Evolutionary conservation across 1,140 invertebrate genomes (phyloP).

Genomic region (Watersipora subatra): DNA sequence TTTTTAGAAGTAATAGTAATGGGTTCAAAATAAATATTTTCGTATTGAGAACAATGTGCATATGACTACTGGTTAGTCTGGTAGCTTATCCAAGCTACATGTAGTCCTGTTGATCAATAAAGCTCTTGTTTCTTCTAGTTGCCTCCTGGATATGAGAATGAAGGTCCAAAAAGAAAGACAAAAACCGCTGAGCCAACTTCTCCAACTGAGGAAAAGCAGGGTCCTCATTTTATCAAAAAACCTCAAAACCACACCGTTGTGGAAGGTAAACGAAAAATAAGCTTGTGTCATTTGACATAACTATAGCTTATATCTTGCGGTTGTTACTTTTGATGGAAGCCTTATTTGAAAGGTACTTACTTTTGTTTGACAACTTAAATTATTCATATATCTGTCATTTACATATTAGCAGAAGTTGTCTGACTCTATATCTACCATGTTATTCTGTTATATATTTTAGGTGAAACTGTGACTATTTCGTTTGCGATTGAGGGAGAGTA

Average conservation of each 20-base stretch:
- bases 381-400: conserved; percentile 27
- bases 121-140: too few relatives aligned
- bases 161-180: conserved; percentile 13
- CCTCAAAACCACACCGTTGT: conserved; percentile 7
- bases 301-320: too few relatives aligned
- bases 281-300: too few relatives aligned
- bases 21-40: too few relatives aligned
- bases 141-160: conserved; percentile 5
- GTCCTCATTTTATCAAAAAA: conserved; percentile 9
- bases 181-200: conserved; percentile 11
- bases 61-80: too few relatives aligned
- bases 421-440: background rate
- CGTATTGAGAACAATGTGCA: too few relatives aligned
- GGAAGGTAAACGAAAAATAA: too few relatives aligned
- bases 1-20: too few relatives aligned
- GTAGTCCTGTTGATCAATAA: too few relatives aligned
- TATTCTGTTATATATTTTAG: conserved; percentile 13
- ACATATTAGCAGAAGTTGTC: conserved; percentile 29
- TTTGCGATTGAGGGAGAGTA: conserved; percentile 19
- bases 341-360: background rate
- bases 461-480: conserved; percentile 23
- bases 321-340: too few relatives aligned
- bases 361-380: conserved; percentile 14
- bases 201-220: conserved; percentile 8
- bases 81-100: too few relatives aligned